Evolutionary conservation across 2,888 invertebrate genomes (phyloP), one percentile per base, ranked within the genome.

Genomic region (Trachelus tabidus): DNA sequence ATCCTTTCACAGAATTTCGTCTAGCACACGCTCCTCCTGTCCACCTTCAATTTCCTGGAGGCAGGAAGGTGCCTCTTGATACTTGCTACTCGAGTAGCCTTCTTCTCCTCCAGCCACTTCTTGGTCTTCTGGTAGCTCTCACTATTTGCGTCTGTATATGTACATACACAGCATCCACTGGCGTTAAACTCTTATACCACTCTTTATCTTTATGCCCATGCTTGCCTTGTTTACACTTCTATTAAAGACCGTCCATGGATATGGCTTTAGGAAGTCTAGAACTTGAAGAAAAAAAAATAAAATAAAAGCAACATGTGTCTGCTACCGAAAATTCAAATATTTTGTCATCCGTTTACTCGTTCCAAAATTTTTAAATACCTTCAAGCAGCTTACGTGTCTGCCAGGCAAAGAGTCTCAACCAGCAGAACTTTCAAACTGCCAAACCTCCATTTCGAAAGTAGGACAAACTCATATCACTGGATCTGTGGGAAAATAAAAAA

Each of bases 21-120:
- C 78, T 78, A 75, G 76, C 75, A 75, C 23, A 15, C 69, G 69
- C 69, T 33, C 69, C 69, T 69, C 69, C 69, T 69, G 33, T 30
- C 40, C 40, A 40, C 15, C 40, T 40, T 40, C 15, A 15, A 69
- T 69, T 69, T 69, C 69, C 69, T 11, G 69, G 69, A 33, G 33
- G 69, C n/a, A 30, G 69, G 23, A 33, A 30, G 69, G 69, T 33
- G 3, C 73, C n/a, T 73, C 33, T 77, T 34, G 75, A 77, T 77
- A 77, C 74, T 77, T 77, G 77, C 77, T 77, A 77, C 77, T 77
- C 75, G 77, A 77, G 77, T 77, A 77, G 75, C 77, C 69, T 77
- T 77, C 75, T 71, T 74, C n/a, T 77, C 73, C 30, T 35, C 23
- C 69, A 71, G 15, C 73, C 34, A 33, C 34, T 71, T 71, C 23